Evolutionary conservation across 1,140 invertebrate species (phyloP), one percentile per base, ranked within the genome.

Genomic region (Saccostrea cuccullata): DNA sequence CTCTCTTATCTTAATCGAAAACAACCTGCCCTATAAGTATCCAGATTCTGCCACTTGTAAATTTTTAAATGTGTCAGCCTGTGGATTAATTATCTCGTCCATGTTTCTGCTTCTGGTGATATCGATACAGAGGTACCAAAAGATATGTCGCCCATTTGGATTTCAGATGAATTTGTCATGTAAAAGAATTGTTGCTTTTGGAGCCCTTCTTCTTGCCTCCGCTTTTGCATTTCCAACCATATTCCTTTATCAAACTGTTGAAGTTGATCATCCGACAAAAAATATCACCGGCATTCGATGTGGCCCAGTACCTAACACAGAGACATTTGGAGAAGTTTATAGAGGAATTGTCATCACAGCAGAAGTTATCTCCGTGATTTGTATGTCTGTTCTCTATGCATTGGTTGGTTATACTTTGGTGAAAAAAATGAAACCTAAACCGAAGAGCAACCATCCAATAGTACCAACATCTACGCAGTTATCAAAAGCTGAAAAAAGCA

Each of bases 101-200:
- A 67, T 86, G 11, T 86, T 89, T 26, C 85, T 89, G 30, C 23
- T 89, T 11, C 47, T 86, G n/a, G 77, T 86, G 4, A 89, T 89
- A 55, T 67, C 88, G 5, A 9, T 89, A 20, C 88, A 89, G n/a
- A 83, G 88, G 36, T 89, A 86, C 56, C 58, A 86, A 36, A 89
- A 89, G 56, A 85, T 89, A 55, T 89, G 88, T 84, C 84, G 87
- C 26, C 87, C 87, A 0, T 85, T 88, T 26, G 87, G 87, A 47
- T 40, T 36, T 17, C 87, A 88, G 55, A 88, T 88, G 87, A 82
- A 84, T 20, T 20, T 85, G 4, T 9, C 17, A 2, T 58, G 64
- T 15, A 88, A 86, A 60, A 47, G 87, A 64, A 47, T 85, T 36
- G 55, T 70, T 5, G 55, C 17, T 55, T n/a, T 23, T 15, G n/a